These are phyloP conservation scores for Hyperoodon ampullatus DNA, from an alignment of 2,113 vertebrate species.

Conservation along the genomic window DNA sequence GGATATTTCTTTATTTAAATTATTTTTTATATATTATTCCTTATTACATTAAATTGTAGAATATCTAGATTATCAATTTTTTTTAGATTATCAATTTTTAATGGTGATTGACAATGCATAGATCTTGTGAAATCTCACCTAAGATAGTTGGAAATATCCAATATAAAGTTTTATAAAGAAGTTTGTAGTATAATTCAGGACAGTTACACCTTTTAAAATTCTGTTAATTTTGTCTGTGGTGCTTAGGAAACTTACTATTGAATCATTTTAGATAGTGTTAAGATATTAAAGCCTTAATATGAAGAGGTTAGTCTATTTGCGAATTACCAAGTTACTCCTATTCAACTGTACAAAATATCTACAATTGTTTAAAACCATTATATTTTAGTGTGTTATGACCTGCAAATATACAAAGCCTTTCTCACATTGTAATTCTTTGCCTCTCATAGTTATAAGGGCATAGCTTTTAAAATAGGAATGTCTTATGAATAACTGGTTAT, in stretches of 20 bases:
- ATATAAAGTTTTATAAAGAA: not conserved
- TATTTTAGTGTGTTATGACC: not conserved
- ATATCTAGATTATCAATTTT: not conserved
- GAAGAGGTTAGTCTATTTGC: conserved; percentile 4
- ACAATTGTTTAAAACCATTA: not conserved
- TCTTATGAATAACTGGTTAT: not conserved
- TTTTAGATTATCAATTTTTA: conserved; percentile 16
- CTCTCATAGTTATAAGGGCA: not conserved
- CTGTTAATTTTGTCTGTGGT: not conserved
- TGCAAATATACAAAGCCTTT: not conserved
- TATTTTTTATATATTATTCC: not conserved
- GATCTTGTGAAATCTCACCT: not conserved
- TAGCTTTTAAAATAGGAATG: not conserved
- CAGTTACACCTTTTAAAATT: not conserved
- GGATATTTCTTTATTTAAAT: not conserved
- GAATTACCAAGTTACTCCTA: not conserved
- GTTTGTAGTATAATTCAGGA: not conserved
- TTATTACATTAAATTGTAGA: not conserved
- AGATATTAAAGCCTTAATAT: not conserved
- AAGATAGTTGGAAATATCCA: not conserved
- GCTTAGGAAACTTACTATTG: not conserved
- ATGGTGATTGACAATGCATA: not conserved
- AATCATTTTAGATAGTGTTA: conserved; percentile 18
- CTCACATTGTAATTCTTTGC: not conserved
- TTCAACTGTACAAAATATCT: not conserved